Conservation (phyloP, 2,888 invertebrate genomes). For the Yponomeuta cagnagella region DNA sequence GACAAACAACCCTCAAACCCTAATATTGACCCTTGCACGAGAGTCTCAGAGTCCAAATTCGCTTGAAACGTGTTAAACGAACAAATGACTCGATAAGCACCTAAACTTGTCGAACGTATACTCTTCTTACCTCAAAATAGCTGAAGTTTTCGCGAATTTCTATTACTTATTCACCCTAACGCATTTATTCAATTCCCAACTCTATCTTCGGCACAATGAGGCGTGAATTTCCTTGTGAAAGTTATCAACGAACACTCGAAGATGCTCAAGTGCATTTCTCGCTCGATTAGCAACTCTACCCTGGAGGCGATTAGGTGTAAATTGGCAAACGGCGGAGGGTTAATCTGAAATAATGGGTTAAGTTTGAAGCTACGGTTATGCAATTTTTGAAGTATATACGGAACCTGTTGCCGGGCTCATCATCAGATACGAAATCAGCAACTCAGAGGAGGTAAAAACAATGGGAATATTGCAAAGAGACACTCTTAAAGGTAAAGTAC, state of each 20-base stretch:
- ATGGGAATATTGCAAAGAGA: not conserved
- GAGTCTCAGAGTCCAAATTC: constrained; percentile 27
- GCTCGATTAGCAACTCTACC: constrained; percentile 36
- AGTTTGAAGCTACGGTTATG: constrained; percentile 31
- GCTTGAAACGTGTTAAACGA: constrained; percentile 28
- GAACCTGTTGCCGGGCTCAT: constrained; percentile 43
- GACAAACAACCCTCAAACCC: constrained; percentile 22
- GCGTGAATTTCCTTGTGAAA: not conserved
- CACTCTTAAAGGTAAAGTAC: not conserved
- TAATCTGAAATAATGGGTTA: constrained; percentile 48
- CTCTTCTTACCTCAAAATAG: constrained; percentile 66
- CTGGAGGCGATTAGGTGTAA: constrained; percentile 26
- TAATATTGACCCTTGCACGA: constrained; percentile 26
- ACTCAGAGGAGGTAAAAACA: not conserved
- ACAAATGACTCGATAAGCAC: constrained; percentile 56
- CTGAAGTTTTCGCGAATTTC: constrained; percentile 41
- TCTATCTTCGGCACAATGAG: constrained; percentile 3
- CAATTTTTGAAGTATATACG: constrained; percentile 37
- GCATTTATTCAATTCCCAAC: not conserved
- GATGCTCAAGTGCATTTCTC: constrained; percentile 16
- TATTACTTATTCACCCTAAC: constrained; percentile 15
- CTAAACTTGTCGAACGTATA: constrained; percentile 68
- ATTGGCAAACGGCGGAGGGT: constrained; percentile 31
- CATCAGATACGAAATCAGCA: not conserved
- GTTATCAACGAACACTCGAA: not conserved